phyloP scores from a whole-genome alignment of 2,888 invertebrate species.

The Phlogophora meticulosa region DNA sequence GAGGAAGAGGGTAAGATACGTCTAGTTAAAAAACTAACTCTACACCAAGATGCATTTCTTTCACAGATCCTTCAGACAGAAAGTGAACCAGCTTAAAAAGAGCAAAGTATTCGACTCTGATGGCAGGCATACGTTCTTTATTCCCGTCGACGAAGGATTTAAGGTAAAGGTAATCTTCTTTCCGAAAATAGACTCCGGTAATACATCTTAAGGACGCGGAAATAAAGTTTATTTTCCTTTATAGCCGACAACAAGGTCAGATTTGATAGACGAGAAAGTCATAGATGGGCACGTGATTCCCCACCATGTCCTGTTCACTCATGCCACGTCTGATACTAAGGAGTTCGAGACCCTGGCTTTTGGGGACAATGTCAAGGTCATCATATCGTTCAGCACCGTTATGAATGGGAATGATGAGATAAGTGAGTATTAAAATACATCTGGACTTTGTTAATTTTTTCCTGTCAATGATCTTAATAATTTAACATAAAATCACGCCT shows the following conservation, averaged over 20 bases:
- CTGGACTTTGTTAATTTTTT: no score
- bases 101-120: conserved; percentile 94
- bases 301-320: conserved; percentile 96
- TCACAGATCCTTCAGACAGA: conserved; percentile 94
- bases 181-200: conserved; percentile 23
- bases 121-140: conserved; percentile 96
- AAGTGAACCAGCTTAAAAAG: conserved; percentile 94
- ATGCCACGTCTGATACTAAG: conserved; percentile 94
- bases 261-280: conserved; percentile 95
- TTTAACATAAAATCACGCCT: no score
- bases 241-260: conserved; percentile 93
- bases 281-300: conserved; percentile 98
- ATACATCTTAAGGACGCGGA: background rate
- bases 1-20: no score
- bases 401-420: conserved; percentile 92
- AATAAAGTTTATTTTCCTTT: conserved; percentile 54
- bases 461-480: no score
- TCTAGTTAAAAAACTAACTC: background rate
- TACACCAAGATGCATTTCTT: conserved; percentile 61
- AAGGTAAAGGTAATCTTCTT: conserved; percentile 94
- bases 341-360: conserved; percentile 96
- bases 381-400: conserved; percentile 94
- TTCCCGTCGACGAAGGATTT: conserved; percentile 97
- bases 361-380: conserved; percentile 96
- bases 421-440: conserved; percentile 90